phyloP scores from a whole-genome alignment of 2,888 invertebrate genomes.

The Tromatobia lineatoria region DNA sequence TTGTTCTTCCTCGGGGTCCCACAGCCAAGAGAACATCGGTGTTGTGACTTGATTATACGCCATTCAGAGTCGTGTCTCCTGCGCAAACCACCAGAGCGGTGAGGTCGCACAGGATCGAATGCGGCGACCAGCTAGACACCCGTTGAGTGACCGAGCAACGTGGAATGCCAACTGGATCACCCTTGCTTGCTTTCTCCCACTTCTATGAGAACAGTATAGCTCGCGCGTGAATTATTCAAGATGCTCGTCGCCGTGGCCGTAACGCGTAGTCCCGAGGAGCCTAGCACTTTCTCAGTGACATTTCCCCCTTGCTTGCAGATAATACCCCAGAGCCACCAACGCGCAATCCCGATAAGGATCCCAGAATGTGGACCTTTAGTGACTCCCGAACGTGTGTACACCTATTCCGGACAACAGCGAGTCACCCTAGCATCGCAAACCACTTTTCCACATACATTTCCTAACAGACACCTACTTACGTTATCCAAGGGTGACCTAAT shows the following conservation, averaged over 20 bases:
- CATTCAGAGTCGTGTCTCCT: conserved; percentile 83
- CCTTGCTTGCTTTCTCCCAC: conserved; percentile 37
- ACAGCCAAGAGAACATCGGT: conserved; percentile 79
- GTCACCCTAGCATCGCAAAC: conserved; percentile 29
- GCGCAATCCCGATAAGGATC: conserved; percentile 72
- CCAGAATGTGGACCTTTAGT: conserved; percentile 72
- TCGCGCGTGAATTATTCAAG: conserved; percentile 81
- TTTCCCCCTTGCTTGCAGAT: conserved; percentile 11
- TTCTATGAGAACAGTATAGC: conserved; percentile 56
- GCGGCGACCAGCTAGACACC: conserved; percentile 72
- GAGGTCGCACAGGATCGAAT: conserved; percentile 70
- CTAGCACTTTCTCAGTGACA: conserved; percentile 48
- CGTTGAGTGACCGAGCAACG: conserved; percentile 77
- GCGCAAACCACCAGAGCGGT: conserved; percentile 76
- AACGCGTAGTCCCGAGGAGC: conserved; percentile 45
- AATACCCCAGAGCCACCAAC: conserved; percentile 42
- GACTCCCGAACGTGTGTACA: conserved; percentile 11
- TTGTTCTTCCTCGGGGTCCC: conserved; percentile 82
- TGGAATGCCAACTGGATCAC: conserved; percentile 60
- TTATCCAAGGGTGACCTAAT: conserved; percentile 68
- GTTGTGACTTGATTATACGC: conserved; percentile 85
- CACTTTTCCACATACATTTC: conserved; percentile 48
- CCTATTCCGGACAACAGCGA: conserved; percentile 74
- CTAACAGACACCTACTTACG: conserved; percentile 29
- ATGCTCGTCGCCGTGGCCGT: conserved; percentile 56